Evolutionary conservation across 1,140 invertebrate genomes (phyloP), one percentile per base, ranked within the genome.

Genomic region (Papilio helenus): DNA sequence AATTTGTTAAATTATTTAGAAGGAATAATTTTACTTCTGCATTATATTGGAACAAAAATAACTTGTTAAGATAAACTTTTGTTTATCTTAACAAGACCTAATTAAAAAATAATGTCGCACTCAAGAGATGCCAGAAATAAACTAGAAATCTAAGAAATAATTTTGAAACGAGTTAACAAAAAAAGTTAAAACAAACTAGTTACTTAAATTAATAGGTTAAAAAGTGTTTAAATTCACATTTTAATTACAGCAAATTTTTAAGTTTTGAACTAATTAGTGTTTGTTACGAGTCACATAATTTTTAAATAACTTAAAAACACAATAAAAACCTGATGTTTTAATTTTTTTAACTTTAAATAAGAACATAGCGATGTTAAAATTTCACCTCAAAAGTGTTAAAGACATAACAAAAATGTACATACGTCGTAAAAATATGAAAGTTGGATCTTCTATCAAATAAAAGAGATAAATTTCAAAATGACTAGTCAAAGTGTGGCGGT

Each of bases 381-480:
- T 49, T 49, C 16, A 49, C 14, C 46, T 49, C 46, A 49, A 49
- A 49, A 16, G 46, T 49, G 46, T 49, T 14, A 5, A n/a, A 46
- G 2, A 39, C 34, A 39, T 8, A 16, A 46, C 3, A 14, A 46
- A 49, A 49, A 18, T 49, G 14, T 18, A 49, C 4, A 49, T 18
- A 49, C 16, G 14, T 14, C 14, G 5, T 18, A 49, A 49, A 49
- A 18, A 55, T 55, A 55, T 55, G 18, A 55, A 55, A 10, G 5
- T 55, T 55, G 8, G n/a, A 20, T 20, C 18, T 55, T 55, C 26
- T 44, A 20, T 44, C 23, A 49, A 51, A 74, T 20, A 23, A 51
- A 74, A 46, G 4, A 74, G 26, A 51, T 49, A 74, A 74, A 74
- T 74, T 5, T 46, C 10, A 49, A 51, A 42, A 44, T 51, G 42